Conservation (phyloP, 2,113 vertebrate species). For the Tonatia bakeri region DNA sequence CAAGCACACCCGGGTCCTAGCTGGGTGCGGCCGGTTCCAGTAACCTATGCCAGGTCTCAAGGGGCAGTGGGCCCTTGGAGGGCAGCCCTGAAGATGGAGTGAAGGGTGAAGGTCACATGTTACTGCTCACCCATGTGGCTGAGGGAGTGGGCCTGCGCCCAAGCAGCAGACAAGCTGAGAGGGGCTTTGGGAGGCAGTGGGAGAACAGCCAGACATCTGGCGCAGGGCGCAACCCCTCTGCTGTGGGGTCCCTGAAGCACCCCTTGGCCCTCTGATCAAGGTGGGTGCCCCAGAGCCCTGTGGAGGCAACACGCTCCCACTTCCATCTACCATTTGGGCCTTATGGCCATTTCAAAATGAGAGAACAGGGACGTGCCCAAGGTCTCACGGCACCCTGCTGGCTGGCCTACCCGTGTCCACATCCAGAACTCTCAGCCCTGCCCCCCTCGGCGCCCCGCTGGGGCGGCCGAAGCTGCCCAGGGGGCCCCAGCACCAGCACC, state of each 20-base stretch:
- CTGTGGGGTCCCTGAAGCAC: no score
- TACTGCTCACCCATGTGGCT: accelerated
- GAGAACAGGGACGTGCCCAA: neutral
- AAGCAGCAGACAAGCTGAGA: neutral
- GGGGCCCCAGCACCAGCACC: neutral
- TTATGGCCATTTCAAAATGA: neutral
- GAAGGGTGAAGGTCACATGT: neutral
- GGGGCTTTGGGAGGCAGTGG: neutral
- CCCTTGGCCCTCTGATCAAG: neutral
- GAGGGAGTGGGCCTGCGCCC: accelerated
- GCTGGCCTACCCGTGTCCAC: neutral
- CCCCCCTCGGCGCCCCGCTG: accelerated
- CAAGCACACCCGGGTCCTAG: accelerated
- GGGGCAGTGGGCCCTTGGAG: neutral
- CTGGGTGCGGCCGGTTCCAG: neutral
- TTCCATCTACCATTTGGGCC: accelerated
- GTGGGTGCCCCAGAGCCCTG: neutral
- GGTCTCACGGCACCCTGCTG: neutral
- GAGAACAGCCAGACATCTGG: neutral
- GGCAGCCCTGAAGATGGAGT: neutral
- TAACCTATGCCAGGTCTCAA: neutral
- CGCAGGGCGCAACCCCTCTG: accelerated
- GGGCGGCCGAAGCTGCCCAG: neutral
- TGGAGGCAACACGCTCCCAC: accelerated
- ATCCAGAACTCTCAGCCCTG: neutral